These are phyloP conservation scores for Piprites chloris DNA, from an alignment of 2,113 vertebrate species.

Conservation along the genomic window DNA sequence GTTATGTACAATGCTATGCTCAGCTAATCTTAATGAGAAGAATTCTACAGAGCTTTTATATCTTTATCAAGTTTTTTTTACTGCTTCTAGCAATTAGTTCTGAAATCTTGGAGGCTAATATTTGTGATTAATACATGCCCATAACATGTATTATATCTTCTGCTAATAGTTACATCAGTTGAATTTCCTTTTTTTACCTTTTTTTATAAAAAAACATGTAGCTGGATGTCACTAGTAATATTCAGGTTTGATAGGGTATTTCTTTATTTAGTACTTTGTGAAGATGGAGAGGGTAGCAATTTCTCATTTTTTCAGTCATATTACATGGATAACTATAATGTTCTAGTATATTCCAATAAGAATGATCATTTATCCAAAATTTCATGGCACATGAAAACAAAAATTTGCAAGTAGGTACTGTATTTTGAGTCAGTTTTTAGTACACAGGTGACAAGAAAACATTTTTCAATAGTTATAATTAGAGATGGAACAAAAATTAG, in stretches of 20 bases:
- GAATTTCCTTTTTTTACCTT: neutral
- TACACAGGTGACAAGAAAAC: neutral
- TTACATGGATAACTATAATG: neutral
- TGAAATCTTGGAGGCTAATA: neutral
- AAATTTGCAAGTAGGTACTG: neutral
- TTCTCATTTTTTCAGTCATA: neutral
- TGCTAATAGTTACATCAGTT: neutral
- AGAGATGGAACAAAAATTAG: neutral
- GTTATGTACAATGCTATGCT: neutral
- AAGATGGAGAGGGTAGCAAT: neutral
- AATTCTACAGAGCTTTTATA: neutral
- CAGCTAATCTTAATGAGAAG: neutral
- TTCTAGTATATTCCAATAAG: neutral
- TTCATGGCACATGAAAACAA: neutral
- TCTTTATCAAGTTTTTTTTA: neutral
- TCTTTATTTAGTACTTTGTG: neutral
- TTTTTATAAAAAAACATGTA: neutral
- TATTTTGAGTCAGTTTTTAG: neutral
- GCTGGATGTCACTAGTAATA: neutral
- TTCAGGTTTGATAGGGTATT: neutral
- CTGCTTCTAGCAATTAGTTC: neutral
- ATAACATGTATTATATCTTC: neutral
- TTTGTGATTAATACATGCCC: neutral
- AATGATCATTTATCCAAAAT: neutral
- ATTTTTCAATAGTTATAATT: neutral